Evolutionary conservation across 2,113 vertebrate species (phyloP), one percentile per base, ranked within the genome.

Genomic region (Rhinolophus sinicus): DNA sequence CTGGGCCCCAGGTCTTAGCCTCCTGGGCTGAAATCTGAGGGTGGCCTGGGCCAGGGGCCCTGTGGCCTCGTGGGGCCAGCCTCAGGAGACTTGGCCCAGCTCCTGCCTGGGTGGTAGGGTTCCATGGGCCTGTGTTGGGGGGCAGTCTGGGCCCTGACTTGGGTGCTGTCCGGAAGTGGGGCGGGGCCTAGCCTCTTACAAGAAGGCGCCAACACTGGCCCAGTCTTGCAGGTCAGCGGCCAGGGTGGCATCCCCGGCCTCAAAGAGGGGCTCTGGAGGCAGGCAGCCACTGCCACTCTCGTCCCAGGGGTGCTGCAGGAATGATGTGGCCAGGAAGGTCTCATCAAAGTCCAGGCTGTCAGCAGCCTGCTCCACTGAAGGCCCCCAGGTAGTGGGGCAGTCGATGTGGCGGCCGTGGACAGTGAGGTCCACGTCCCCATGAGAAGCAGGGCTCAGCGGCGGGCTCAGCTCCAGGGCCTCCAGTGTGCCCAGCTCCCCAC

Each of bases 261-360:
- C 98, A 33, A 98, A 98, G 78, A 98, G 97, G 83, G 98, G 98
- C 83, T 98, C 98, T 0, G 98, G 98, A 78, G 98, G 97, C 83
- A 97, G 97, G 80, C 97, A 97, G 93, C 97, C 65, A 14, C 93
- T 93, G 52, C 96, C 9, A 0, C 98, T 98, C 94, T 99, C 99
- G 0, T 99, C 99, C 99, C 99, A 99, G 56, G 99, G 99, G 30
- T 98, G 98, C 97, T 99, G 99, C 97, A 99, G 98, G 97, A 99
- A 99, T 28, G 99, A 99, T 0, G 99, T 99, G 91, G 99, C 99
- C 95, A 99, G 98, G 94, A 99, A 99, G 88, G 99, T 99, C 98
- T 99, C 99, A 0, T 99, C 99, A 76, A 99, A 98, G 98, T 99
- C 99, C 90, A 99, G 97, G 92, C 98, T 98, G 96, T 98, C 98